Percentiles rank a stretch among this genome's conserved stretches.
Conservation (phyloP, 2,888 invertebrate species). For the Athalia cordata region DNA sequence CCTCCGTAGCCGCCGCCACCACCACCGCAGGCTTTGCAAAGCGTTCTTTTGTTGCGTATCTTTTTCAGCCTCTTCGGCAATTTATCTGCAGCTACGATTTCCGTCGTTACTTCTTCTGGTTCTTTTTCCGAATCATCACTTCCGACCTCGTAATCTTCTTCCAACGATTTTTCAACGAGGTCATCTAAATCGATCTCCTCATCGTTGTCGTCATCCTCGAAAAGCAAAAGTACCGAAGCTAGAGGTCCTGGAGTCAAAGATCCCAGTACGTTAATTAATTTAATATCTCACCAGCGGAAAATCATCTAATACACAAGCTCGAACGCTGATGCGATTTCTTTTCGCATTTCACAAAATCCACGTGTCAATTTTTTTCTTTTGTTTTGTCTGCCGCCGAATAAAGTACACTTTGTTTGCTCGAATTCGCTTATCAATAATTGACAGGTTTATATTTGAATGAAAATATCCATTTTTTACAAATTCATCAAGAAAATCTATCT, state of each 20-base stretch:
- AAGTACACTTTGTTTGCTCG: too few relatives aligned
- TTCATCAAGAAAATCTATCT: neutral
- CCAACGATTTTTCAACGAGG: constrained; percentile 64
- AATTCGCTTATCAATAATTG: neutral
- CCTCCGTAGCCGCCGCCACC: constrained; percentile 49
- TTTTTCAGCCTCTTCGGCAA: constrained; percentile 51
- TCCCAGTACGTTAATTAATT: neutral
- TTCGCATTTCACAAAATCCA: neutral
- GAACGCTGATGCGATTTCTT: neutral
- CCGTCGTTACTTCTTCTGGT: constrained; percentile 60
- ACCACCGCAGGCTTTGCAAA: constrained; percentile 56
- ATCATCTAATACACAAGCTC: neutral
- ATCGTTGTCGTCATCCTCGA: constrained; percentile 62
- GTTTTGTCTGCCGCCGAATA: neutral
- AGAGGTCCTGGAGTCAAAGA: constrained; percentile 59
- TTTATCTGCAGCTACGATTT: constrained; percentile 49
- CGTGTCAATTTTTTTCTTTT: neutral
- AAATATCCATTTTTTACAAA: constrained; percentile 19
- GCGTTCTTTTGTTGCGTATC: constrained; percentile 62
- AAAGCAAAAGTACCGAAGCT: constrained; percentile 63
- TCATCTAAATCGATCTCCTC: constrained; percentile 58
- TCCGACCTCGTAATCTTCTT: constrained; percentile 64
- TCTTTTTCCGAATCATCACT: constrained; percentile 60
- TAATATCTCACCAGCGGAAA: neutral
- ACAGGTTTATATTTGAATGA: constrained; percentile 11